Conservation (phyloP, 2,888 invertebrate genomes). For the Orthosia cruda region DNA sequence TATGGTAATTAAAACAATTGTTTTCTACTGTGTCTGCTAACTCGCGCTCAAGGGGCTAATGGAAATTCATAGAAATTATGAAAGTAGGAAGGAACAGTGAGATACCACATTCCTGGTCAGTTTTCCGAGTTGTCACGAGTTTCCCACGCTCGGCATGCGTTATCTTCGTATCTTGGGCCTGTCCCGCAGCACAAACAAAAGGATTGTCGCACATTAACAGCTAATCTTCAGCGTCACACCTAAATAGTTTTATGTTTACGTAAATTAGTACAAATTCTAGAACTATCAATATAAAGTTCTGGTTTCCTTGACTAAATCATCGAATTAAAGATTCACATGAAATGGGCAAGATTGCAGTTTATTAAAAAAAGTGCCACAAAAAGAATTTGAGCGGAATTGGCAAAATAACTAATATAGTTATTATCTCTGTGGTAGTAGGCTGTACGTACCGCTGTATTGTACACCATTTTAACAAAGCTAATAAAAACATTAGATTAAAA, state of each 20-base stretch:
- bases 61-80: slow-evolving; percentile 2
- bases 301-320: not conserved
- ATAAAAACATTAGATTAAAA: no score
- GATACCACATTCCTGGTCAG: slow-evolving; percentile 42
- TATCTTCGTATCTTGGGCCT: slow-evolving; percentile 66
- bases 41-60: no score
- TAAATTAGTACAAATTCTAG: slow-evolving; percentile 30
- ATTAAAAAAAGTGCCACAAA: not conserved
- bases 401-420: no score
- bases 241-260: slow-evolving; percentile 64
- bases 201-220: slow-evolving; percentile 68
- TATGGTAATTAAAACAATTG: no score
- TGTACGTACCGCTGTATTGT: no score
- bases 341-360: not conserved
- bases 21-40: no score
- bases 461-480: no score
- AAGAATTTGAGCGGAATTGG: not conserved
- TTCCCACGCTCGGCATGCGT: slow-evolving; percentile 72
- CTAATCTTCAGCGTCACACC: slow-evolving; percentile 66
- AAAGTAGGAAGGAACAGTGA: slow-evolving; percentile 24
- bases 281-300: not conserved
- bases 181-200: slow-evolving; percentile 72
- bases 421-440: no score
- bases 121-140: slow-evolving; percentile 48
- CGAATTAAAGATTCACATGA: not conserved